phyloP scores from a whole-genome alignment of 2,797 vertebrate species.

The Myotis myotis region DNA sequence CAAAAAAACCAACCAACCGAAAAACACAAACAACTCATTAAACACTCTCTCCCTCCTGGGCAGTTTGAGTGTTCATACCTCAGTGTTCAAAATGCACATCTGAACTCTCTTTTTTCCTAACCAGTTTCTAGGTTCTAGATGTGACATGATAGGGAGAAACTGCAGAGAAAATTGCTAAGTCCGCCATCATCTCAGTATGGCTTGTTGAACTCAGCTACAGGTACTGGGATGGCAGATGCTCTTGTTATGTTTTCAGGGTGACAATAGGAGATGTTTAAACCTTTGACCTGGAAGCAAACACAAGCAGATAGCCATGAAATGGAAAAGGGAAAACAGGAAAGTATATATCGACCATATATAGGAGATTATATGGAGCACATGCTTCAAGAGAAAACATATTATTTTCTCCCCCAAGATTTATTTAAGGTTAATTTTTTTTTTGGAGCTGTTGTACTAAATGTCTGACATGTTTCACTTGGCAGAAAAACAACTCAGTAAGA shows the following conservation, averaged over 20 bases:
- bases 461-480: not conserved
- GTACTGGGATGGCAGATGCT: not conserved
- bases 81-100: not conserved
- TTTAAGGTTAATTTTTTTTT: not conserved
- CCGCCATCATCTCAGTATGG: not conserved
- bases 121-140: not conserved
- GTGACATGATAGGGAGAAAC: not conserved
- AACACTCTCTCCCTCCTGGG: not conserved
- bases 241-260: not conserved
- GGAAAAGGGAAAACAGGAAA: not conserved
- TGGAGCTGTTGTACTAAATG: not conserved
- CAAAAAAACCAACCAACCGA: not conserved
- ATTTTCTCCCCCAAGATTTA: not conserved
- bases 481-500: not conserved
- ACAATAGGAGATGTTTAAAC: not conserved
- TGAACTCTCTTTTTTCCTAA: not conserved
- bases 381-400: not conserved
- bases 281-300: not conserved
- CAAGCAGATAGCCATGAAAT: not conserved
- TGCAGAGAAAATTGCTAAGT: not conserved
- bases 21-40: not conserved
- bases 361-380: not conserved
- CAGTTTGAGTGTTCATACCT: not conserved
- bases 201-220: not conserved
- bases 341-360: not conserved